Evolutionary conservation across 2,113 vertebrate genomes (phyloP), one percentile per base, ranked within the genome.

Genomic region (Lophura nycthemera): DNA sequence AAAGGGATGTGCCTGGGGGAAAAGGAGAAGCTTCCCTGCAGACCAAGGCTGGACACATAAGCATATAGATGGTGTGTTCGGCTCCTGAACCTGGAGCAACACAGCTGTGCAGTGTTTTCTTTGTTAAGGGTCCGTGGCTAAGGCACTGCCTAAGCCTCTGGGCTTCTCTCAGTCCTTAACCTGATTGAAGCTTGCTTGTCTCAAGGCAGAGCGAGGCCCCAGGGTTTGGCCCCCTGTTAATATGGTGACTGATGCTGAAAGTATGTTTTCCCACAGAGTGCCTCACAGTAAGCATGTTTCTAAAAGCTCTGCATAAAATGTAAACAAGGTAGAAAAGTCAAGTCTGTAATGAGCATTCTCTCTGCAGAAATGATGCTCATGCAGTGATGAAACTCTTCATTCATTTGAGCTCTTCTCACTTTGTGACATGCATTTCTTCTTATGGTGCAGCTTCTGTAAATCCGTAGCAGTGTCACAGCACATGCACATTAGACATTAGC

Each of bases 291-390:
- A 85, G 56, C 30, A 24, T 64, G 10, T 80, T 96, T 93, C 88
- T 92, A 45, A 89, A 92, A 96, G 45, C 67, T 80, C 77, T 61
- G 63, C 70, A 57, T 45, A 90, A 95, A 93, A 86, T 64, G 54
- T 50, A 94, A 92, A 84, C 79, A 89, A 96, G 83, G 63, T 36
- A 89, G 76, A 93, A 90, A 77, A 88, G 88, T 65, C 56, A 91
- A 73, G 61, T 50, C 76, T 92, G 34, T 89, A 87, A 91, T 57
- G 60, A 95, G 72, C 85, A 77, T 88, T 72, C 47, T 96, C 59
- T 83, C 86, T 87, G 56, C 73, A 96, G 92, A 96, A 92, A 70
- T 70, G 14, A 93, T 90, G 64, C 17, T 94, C 69, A 32, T 1
- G 29, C 29, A 32, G 66, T 47, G 91, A 88, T 76, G 70, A 81